Percentiles rank a stretch among this genome's conserved stretches.
Conservation (phyloP, 2,797 vertebrate species). For the Sebastes nivosus region DNA sequence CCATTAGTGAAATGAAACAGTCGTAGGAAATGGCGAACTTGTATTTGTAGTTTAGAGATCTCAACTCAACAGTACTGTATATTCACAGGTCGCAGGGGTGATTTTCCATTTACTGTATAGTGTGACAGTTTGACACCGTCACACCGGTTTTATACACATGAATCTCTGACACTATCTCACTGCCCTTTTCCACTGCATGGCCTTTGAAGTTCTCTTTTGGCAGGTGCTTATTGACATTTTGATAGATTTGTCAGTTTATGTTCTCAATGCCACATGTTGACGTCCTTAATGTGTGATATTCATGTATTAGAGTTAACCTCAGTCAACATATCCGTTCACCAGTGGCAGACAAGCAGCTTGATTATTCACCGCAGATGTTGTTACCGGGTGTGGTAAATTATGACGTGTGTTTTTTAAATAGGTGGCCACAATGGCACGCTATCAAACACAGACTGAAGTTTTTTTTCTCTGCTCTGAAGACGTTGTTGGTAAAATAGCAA, state of each 20-base stretch:
- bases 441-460: not conserved
- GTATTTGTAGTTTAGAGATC: not conserved
- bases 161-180: conserved; percentile 50
- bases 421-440: not conserved
- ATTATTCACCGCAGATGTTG: not conserved
- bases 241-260: not conserved
- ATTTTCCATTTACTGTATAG: conserved; percentile 17
- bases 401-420: not conserved
- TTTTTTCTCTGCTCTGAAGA: not conserved
- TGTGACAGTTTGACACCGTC: not conserved
- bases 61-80: conserved; percentile 7
- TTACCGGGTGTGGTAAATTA: not conserved
- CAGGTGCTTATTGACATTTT: conserved; percentile 6
- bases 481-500: not conserved
- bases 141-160: not conserved
- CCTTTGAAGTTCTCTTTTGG: conserved; percentile 25
- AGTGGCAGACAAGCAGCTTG: not conserved
- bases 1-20: not conserved
- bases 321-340: not conserved
- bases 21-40: not conserved
- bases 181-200: not conserved
- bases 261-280: conserved; percentile 16
- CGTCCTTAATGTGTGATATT: not conserved
- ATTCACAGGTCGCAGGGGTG: not conserved
- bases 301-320: not conserved